phyloP scores from a whole-genome alignment of 2,888 invertebrate species.

The Zootermopsis nevadensis region DNA sequence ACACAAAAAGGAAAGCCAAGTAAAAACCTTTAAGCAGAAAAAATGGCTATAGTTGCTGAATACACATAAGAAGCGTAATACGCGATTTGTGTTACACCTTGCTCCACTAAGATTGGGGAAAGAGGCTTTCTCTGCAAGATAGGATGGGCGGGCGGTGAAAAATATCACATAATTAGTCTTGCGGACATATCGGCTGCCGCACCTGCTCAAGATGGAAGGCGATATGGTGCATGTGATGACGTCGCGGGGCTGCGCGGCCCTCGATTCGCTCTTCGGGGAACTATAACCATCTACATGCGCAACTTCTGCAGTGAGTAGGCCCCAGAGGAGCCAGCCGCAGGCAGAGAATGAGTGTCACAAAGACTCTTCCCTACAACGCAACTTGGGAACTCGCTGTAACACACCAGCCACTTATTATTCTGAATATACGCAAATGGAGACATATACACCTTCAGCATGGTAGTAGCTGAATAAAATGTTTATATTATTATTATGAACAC shows the following conservation, averaged over 20 bases:
- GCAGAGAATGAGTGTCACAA: too few relatives aligned
- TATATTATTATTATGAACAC: too few relatives aligned
- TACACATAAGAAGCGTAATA: slow-evolving; percentile 1
- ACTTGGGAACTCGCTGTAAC: too few relatives aligned
- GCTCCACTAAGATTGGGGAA: slow-evolving; percentile 25
- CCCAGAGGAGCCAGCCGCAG: neutral
- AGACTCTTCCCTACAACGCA: too few relatives aligned
- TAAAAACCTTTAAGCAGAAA: slow-evolving; percentile 38
- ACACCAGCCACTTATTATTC: too few relatives aligned
- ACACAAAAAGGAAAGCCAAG: slow-evolving; percentile 29
- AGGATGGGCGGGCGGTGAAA: slow-evolving; percentile 44
- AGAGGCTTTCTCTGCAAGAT: neutral
- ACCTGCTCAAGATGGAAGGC: slow-evolving; percentile 49
- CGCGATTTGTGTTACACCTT: slow-evolving; percentile 35
- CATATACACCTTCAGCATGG: too few relatives aligned
- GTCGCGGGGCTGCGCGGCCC: slow-evolving; percentile 2
- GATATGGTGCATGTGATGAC: slow-evolving; percentile 1
- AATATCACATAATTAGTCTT: slow-evolving; percentile 53
- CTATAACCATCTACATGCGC: slow-evolving; percentile 20
- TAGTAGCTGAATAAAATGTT: too few relatives aligned
- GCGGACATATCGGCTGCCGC: slow-evolving; percentile 50
- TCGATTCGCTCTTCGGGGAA: slow-evolving; percentile 5
- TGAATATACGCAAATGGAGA: too few relatives aligned
- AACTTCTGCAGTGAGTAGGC: slow-evolving; percentile 5
- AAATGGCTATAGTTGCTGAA: slow-evolving; percentile 34